Evolutionary conservation across 2,888 invertebrate species (phyloP).

Genomic region (Osmoderma eremita): DNA sequence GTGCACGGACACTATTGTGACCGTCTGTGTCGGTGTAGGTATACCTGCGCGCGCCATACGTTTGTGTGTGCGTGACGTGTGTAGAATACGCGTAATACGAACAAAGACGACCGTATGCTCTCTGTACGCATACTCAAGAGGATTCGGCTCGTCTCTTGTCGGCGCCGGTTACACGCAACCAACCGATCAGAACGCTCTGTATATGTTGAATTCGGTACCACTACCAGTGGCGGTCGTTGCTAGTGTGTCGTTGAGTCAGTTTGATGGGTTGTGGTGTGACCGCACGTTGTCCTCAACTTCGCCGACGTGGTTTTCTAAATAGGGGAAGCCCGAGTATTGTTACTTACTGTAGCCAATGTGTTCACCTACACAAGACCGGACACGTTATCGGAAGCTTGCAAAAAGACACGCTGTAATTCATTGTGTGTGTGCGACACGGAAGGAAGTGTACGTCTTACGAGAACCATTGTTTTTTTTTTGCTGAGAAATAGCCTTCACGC

Average conservation of each 20-base stretch:
- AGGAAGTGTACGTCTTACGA: background rate
- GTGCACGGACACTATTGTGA: conserved; percentile 59
- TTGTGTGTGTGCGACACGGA: background rate
- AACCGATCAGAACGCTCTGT: conserved; percentile 14
- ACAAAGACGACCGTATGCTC: conserved; percentile 26
- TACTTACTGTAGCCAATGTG: too few relatives aligned
- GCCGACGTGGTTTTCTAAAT: background rate
- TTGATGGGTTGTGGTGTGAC: conserved; percentile 29
- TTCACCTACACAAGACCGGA: too few relatives aligned
- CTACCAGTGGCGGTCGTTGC: conserved; percentile 28
- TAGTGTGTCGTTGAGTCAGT: conserved; percentile 27
- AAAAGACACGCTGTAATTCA: background rate
- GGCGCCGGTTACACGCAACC: background rate
- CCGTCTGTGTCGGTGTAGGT: conserved; percentile 45
- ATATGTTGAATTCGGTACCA: conserved; percentile 26
- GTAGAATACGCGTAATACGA: background rate
- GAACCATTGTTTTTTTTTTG: background rate
- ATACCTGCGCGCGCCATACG: too few relatives aligned
- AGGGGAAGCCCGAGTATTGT: background rate
- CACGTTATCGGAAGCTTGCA: background rate
- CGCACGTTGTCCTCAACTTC: background rate
- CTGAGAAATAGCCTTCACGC: background rate
- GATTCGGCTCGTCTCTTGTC: background rate
- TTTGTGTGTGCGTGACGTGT: too few relatives aligned
- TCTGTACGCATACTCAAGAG: conserved; percentile 41